Conservation (phyloP, 2,797 vertebrate genomes). For the Phylloscopus collybita region DNA sequence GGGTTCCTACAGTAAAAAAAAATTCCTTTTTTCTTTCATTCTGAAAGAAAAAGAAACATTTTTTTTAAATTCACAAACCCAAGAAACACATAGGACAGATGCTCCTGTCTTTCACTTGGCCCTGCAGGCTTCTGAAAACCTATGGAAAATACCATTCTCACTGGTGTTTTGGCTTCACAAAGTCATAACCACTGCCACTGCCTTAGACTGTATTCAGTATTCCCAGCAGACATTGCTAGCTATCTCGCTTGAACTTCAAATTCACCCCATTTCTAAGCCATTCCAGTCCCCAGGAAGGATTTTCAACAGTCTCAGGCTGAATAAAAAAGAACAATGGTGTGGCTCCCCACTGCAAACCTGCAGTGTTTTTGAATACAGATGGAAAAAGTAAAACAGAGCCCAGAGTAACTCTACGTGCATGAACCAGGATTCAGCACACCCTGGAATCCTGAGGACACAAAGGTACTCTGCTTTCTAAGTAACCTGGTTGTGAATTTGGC, state of each 20-base stretch:
- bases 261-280: conserved; percentile 1
- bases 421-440: background rate
- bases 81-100: background rate
- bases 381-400: background rate
- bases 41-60: background rate
- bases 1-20: conserved; percentile 5
- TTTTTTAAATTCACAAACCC: background rate
- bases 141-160: background rate
- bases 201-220: background rate
- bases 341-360: background rate
- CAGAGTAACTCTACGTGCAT: background rate
- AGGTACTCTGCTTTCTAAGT: background rate
- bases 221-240: background rate
- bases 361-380: background rate
- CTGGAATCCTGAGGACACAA: background rate
- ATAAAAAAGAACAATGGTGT: background rate
- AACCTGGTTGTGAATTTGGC: background rate
- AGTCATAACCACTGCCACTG: background rate
- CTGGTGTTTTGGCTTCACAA: background rate
- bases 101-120: background rate
- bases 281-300: background rate
- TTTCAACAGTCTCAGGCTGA: background rate
- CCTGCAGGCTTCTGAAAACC: conserved; percentile 16
- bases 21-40: conserved; percentile 1
- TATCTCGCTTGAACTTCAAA: conserved; percentile 9